phyloP scores from a whole-genome alignment of 2,797 vertebrate genomes.

The Lagocephalus sceleratus region DNA sequence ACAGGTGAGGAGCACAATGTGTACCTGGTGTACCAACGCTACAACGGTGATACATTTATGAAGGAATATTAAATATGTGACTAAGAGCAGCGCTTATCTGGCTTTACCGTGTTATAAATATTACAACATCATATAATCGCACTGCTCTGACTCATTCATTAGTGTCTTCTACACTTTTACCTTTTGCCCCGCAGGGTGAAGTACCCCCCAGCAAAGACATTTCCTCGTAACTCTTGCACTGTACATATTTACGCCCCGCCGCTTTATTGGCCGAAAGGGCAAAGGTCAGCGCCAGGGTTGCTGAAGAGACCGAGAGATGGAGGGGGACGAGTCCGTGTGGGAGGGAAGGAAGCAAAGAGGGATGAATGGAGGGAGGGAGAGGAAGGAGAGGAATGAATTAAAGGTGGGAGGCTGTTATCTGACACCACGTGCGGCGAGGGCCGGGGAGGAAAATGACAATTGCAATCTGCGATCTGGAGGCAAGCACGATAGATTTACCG shows the following conservation, averaged over 20 bases:
- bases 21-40: background rate
- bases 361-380: conserved; percentile 40
- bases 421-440: conserved; percentile 23
- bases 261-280: conserved; percentile 55
- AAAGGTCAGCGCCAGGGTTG: conserved; percentile 57
- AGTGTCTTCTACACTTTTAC: conserved; percentile 29
- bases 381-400: conserved; percentile 36
- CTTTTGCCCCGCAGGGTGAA: conserved; percentile 55
- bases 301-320: conserved; percentile 20
- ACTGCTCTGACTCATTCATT: conserved; percentile 45
- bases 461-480: no score
- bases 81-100: background rate
- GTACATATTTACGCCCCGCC: conserved; percentile 41
- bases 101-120: background rate
- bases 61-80: no score
- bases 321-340: conserved; percentile 22
- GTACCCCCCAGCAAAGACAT: conserved; percentile 30
- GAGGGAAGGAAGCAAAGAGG: conserved; percentile 36
- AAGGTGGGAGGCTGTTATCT: conserved; percentile 31
- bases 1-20: no score
- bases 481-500: no score
- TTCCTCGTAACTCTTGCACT: conserved; percentile 47
- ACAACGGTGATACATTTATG: background rate
- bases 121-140: background rate
- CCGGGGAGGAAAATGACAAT: background rate